phyloP scores from a whole-genome alignment of 1,140 invertebrate genomes.

The Helicoverpa zea region DNA sequence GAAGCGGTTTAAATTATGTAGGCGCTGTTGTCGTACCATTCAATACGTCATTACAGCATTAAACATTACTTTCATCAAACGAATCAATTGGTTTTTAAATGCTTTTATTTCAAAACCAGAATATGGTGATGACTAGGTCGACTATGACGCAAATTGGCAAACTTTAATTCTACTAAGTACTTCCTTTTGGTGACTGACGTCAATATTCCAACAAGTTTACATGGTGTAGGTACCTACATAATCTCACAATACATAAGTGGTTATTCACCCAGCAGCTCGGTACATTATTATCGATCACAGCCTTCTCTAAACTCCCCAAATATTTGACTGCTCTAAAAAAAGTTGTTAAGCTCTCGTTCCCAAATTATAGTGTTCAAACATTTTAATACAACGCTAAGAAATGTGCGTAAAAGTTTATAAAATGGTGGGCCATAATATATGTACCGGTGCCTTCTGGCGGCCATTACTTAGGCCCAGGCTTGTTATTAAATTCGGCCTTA shows the following conservation, averaged over 20 bases:
- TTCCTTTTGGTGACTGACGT: too few relatives aligned
- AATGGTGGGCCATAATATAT: constrained; percentile 77
- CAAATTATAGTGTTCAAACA: constrained; percentile 84
- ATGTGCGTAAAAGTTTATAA: constrained; percentile 81
- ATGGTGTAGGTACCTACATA: too few relatives aligned
- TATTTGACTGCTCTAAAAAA: constrained; percentile 65
- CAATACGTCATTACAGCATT: neutral
- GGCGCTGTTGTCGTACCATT: neutral
- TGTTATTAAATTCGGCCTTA: constrained; percentile 85
- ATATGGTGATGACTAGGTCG: too few relatives aligned
- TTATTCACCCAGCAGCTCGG: constrained; percentile 1
- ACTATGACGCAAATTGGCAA: too few relatives aligned
- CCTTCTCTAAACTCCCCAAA: constrained; percentile 45
- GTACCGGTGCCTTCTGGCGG: constrained; percentile 81
- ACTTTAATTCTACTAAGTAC: too few relatives aligned
- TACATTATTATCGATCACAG: constrained; percentile 24
- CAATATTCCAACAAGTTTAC: too few relatives aligned
- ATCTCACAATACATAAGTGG: too few relatives aligned
- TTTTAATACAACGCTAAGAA: constrained; percentile 82
- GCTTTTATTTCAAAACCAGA: too few relatives aligned
- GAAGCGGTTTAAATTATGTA: neutral
- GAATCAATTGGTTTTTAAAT: too few relatives aligned
- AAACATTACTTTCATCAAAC: too few relatives aligned
- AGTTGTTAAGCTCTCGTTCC: constrained; percentile 63
- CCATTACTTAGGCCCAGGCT: constrained; percentile 80